Percentiles rank a stretch among this genome's conserved stretches.
Conservation (phyloP, 2,113 vertebrate genomes). For the Pleuronectes platessa region DNA sequence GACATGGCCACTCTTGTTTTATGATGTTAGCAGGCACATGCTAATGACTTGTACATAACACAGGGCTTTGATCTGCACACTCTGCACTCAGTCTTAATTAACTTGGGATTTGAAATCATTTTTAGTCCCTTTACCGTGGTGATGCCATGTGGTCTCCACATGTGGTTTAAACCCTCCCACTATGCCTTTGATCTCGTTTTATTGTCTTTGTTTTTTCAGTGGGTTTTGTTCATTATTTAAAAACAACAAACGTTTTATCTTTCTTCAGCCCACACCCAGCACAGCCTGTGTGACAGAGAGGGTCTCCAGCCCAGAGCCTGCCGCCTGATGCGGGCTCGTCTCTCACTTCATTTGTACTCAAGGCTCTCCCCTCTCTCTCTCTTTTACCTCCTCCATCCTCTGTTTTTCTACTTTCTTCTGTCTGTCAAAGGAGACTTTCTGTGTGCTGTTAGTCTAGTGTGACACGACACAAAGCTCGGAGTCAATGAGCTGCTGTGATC, state of each 20-base stretch:
- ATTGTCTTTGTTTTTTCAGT: neutral
- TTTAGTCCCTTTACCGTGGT: slow-evolving; percentile 23
- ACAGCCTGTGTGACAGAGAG: slow-evolving; percentile 13
- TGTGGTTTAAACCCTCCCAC: slow-evolving; percentile 9
- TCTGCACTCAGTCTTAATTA: slow-evolving; percentile 52
- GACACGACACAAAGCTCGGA: slow-evolving; percentile 67
- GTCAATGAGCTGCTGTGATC: slow-evolving; percentile 73
- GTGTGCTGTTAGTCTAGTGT: slow-evolving; percentile 64
- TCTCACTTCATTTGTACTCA: slow-evolving; percentile 41
- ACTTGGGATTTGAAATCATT: slow-evolving; percentile 39
- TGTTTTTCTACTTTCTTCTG: slow-evolving; percentile 32
- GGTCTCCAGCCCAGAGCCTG: slow-evolving; percentile 7
- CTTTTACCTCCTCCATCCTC: slow-evolving; percentile 6
- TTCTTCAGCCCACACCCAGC: slow-evolving; percentile 12
- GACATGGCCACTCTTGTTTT: slow-evolving; percentile 49
- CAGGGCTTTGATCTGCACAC: slow-evolving; percentile 62
- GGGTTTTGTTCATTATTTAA: slow-evolving; percentile 18
- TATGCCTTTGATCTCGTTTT: slow-evolving; percentile 41
- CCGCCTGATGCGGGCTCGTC: slow-evolving; percentile 1
- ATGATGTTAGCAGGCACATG: slow-evolving; percentile 53
- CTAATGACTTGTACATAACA: slow-evolving; percentile 58
- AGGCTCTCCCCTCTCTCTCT: slow-evolving; percentile 27
- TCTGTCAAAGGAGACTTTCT: slow-evolving; percentile 57
- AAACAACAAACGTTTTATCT: slow-evolving; percentile 2
- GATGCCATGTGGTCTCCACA: neutral